Conservation (phyloP, 2,888 invertebrate species). For the Mythimna lalbum region DNA sequence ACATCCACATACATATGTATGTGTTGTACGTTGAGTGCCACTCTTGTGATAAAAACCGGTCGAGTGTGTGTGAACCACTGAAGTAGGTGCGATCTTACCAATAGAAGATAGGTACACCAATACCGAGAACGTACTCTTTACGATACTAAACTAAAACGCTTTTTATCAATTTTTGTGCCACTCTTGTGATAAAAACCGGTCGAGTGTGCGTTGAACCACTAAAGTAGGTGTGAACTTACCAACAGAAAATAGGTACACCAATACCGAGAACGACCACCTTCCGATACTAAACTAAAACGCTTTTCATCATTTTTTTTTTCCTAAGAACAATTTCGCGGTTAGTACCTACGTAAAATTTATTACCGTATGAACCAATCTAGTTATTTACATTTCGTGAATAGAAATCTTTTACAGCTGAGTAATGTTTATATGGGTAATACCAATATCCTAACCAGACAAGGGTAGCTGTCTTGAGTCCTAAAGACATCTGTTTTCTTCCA, state of each 20-base stretch:
- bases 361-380: slow-evolving; percentile 10
- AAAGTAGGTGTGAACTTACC: slow-evolving; percentile 11
- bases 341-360: neutral
- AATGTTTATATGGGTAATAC: slow-evolving; percentile 35
- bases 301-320: slow-evolving; percentile 3
- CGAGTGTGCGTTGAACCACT: slow-evolving; percentile 25
- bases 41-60: slow-evolving; percentile 47
- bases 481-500: slow-evolving; percentile 28
- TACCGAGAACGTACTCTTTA: neutral
- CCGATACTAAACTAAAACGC: slow-evolving; percentile 14
- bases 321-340: slow-evolving; percentile 4
- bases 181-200: too few relatives aligned
- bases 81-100: slow-evolving; percentile 11
- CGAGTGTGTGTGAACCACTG: slow-evolving; percentile 24
- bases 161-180: slow-evolving; percentile 5
- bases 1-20: slow-evolving; percentile 9
- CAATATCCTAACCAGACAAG: slow-evolving; percentile 36
- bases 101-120: neutral
- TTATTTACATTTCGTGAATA: slow-evolving; percentile 29
- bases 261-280: neutral
- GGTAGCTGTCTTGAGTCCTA: slow-evolving; percentile 16
- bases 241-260: neutral
- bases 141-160: slow-evolving; percentile 15
- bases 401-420: slow-evolving; percentile 15
- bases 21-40: slow-evolving; percentile 39